Conservation (phyloP, 2,888 invertebrate genomes). For the Macaria liturata region DNA sequence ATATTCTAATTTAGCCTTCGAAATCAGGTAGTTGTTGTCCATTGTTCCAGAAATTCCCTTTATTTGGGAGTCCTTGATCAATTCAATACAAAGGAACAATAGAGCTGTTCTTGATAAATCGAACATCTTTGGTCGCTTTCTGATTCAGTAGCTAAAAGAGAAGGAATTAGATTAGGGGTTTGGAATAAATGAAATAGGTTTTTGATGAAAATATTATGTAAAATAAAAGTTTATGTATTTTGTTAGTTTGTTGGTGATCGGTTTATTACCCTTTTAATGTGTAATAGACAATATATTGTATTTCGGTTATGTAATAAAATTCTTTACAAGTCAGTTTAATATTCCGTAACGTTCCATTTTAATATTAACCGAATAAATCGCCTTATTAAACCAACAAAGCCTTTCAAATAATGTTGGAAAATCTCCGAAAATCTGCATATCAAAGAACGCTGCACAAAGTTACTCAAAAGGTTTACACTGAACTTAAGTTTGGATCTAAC, state of each 20-base stretch:
- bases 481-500: constrained; percentile 10
- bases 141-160: constrained; percentile 3
- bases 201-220: no score
- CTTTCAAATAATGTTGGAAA: not conserved
- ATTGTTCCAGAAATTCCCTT: constrained; percentile 14
- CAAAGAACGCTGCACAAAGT: constrained; percentile 4
- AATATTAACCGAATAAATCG: no score
- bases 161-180: constrained; percentile 1
- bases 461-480: constrained; percentile 5
- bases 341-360: no score
- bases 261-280: no score
- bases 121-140: constrained; percentile 9
- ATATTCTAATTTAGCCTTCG: constrained; percentile 7
- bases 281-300: no score
- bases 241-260: no score
- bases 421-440: not conserved
- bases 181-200: not conserved
- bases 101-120: constrained; percentile 12
- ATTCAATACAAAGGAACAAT: constrained; percentile 21
- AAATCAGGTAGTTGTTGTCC: constrained; percentile 13
- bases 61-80: constrained; percentile 16
- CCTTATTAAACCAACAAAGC: no score
- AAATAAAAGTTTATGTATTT: no score
- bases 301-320: no score
- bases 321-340: no score